Base-by-base conservation (phyloP, 2,797 vertebrate genomes). In the Acanthurus leucopareius region DNA sequence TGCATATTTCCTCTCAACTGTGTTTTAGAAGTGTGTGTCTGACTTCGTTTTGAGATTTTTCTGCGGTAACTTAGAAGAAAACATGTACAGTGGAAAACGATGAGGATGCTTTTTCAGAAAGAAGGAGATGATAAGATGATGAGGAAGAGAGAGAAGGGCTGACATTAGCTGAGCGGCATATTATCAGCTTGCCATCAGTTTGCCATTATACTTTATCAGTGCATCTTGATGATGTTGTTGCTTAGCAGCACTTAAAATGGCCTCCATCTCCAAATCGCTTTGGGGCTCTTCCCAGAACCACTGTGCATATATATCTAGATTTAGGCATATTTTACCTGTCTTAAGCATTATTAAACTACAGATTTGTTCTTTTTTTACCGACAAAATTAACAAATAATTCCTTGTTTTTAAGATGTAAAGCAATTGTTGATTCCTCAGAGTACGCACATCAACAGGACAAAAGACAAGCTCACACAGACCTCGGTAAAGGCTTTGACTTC, bases 231-330 rank as follows among this genome's bases (percentile, higher is more conserved):
- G 72, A 81, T 88, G 69, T 49, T 64, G 79, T 69, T 79, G 81
- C 86, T 79, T 61, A 63, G 80, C 59, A 76, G 81, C 70, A 54
- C 57, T 88, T 93, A 91, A 91, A 92, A 92, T 92, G 85, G 85
- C 85, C 69, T 86, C 86, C 62, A 47, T 69, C 42, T 76, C 58
- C 20, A 75, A 76, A 86, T 73, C 25, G 10, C 60, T 59, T 17
- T 22, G 76, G 32, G 40, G 65, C 70, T 73, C 35, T 1, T 48
- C n/a, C 65, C 65, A 60, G 19, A 79, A 25, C 25, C 15, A 53
- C 32, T 65, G 16, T 48, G 47, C 5, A 57, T 3, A 67, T 3
- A 45, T 45, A 49, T 44, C 7, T 56, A 40, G 28, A 13, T 61
- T 9, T 20, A 53, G 25, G 51, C n/a, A 58, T 42, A 4, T 25